Conservation (phyloP, 2,888 invertebrate genomes). For the Heliconius ethilla region DNA sequence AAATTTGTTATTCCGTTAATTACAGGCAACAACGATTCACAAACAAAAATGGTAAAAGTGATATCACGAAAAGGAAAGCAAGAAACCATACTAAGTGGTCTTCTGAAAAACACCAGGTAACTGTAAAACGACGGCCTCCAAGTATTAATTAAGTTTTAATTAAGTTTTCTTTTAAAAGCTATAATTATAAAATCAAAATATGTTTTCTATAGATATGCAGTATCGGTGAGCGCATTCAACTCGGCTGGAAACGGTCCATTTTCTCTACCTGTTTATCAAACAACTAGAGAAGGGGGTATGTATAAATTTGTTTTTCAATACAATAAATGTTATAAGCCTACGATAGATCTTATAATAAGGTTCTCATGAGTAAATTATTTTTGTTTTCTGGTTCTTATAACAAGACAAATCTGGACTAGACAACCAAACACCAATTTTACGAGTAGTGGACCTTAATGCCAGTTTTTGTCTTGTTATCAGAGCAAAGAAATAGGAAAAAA, state of each 20-base stretch:
- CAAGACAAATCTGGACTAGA: no score
- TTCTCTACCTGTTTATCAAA: slow-evolving; percentile 89
- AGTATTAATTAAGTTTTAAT: no score
- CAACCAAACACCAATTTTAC: not conserved
- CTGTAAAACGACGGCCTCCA: not conserved
- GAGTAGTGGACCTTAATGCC: not conserved
- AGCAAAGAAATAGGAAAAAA: not conserved
- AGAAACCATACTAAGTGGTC: slow-evolving; percentile 72
- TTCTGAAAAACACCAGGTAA: slow-evolving; percentile 79
- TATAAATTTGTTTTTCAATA: not conserved
- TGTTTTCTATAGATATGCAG: slow-evolving; percentile 83
- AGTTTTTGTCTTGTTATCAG: not conserved
- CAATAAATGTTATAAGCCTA: not conserved
- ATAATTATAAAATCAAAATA: not conserved
- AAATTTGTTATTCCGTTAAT: not conserved
- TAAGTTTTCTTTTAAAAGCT: not conserved
- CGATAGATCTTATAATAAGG: no score
- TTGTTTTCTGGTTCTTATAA: no score
- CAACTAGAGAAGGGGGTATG: slow-evolving; percentile 92
- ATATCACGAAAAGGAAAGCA: slow-evolving; percentile 70
- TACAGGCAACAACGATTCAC: slow-evolving; percentile 68
- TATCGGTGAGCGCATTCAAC: slow-evolving; percentile 92
- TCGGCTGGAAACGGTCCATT: slow-evolving; percentile 91
- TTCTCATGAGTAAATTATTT: no score
- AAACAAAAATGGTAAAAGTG: slow-evolving; percentile 72